Conservation (phyloP, 2,113 vertebrate genomes). For the Puma concolor region DNA sequence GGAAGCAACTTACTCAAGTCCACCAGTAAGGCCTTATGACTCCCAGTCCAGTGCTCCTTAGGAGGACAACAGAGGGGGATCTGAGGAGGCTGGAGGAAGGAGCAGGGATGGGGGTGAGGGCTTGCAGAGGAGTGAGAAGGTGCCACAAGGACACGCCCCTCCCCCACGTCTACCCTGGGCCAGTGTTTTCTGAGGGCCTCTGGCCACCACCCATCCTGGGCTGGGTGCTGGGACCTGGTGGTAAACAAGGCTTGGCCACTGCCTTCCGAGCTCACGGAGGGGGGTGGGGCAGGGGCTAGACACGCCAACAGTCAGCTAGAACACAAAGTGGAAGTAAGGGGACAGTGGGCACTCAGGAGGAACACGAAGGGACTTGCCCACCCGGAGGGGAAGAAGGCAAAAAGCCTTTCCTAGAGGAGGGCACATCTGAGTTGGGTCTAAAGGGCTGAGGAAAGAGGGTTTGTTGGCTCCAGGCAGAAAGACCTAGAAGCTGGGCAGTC, state of each 20-base stretch:
- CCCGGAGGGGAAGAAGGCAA: background rate
- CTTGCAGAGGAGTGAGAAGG: background rate
- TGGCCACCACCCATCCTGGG: background rate
- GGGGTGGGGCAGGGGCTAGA: background rate
- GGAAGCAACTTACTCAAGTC: background rate
- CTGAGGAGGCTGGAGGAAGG: background rate
- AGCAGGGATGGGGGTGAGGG: too few species aligned
- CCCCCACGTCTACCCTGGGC: background rate
- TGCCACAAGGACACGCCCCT: background rate
- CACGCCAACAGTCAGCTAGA: fast-evolving
- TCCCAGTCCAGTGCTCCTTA: background rate
- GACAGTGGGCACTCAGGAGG: fast-evolving
- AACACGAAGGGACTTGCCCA: background rate
- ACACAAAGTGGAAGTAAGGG: background rate
- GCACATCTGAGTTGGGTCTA: background rate
- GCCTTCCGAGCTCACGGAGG: background rate
- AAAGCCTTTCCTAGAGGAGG: background rate
- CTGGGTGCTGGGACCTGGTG: background rate
- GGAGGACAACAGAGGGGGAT: background rate
- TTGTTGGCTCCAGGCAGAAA: background rate
- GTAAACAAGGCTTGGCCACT: background rate
- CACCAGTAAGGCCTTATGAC: background rate
- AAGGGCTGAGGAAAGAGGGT: background rate
- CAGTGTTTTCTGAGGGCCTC: background rate
- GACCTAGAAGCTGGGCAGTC: background rate